Conservation (phyloP, 2,113 vertebrate genomes). For the Sphaerodactylus townsendi region DNA sequence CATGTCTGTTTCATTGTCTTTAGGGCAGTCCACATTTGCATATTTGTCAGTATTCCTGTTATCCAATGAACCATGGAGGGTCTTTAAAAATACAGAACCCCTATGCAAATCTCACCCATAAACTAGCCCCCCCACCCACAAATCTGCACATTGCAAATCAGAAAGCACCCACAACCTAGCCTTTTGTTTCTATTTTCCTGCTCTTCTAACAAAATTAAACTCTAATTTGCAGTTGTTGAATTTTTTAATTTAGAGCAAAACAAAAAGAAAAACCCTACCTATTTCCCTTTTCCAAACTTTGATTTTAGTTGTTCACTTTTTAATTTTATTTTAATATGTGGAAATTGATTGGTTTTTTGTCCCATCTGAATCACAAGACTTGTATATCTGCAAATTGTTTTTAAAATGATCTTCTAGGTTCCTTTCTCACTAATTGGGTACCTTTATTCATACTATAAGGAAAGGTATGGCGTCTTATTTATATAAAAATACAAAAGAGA, state of each 20-base stretch:
- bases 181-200: conserved; percentile 41
- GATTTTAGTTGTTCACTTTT: background rate
- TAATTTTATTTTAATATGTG: background rate
- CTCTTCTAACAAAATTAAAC: background rate
- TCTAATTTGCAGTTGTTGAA: background rate
- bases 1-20: conserved; percentile 61
- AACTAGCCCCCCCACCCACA: background rate
- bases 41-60: conserved; percentile 58
- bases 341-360: background rate
- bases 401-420: background rate
- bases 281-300: background rate
- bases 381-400: background rate
- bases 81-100: conserved; percentile 24
- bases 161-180: conserved; percentile 24
- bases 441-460: background rate
- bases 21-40: conserved; percentile 63
- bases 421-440: background rate
- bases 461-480: background rate
- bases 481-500: background rate
- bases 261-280: background rate
- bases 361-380: background rate
- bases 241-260: background rate
- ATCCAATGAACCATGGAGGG: conserved; percentile 49
- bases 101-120: conserved; percentile 1
- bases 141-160: background rate